Evolutionary conservation across 2,888 invertebrate genomes (phyloP).

Genomic region (Cartodere bifasciata): DNA sequence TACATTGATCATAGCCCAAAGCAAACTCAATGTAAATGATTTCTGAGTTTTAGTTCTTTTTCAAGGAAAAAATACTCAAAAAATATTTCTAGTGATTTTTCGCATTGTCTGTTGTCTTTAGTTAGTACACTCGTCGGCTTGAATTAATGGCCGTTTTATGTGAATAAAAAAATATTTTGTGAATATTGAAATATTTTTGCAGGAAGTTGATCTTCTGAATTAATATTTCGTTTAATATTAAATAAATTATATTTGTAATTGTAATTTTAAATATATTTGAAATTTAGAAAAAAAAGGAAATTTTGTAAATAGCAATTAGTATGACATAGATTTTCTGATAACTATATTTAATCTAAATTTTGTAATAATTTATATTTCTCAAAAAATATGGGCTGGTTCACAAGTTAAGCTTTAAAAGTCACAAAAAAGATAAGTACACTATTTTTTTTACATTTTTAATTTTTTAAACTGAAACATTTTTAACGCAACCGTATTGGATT

Average conservation of each 20-base stretch:
- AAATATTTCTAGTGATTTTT: constrained; percentile 15
- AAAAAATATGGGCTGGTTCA: too few relatives aligned
- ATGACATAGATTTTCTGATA: constrained; percentile 19
- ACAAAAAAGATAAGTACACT: too few relatives aligned
- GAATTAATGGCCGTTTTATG: constrained; percentile 20
- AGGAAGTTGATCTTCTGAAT: constrained; percentile 30
- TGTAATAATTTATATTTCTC: too few relatives aligned
- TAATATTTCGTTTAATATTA: constrained; percentile 23
- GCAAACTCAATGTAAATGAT: too few relatives aligned
- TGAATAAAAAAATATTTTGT: constrained; percentile 21
- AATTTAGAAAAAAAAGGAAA: constrained; percentile 27
- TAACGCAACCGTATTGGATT: too few relatives aligned
- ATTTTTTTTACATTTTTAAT: too few relatives aligned
- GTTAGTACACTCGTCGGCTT: constrained; percentile 29
- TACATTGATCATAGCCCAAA: too few relatives aligned
- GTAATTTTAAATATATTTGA: constrained; percentile 26
- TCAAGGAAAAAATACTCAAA: too few relatives aligned
- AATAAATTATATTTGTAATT: constrained; percentile 25
- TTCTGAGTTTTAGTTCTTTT: too few relatives aligned
- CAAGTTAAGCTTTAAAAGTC: too few relatives aligned
- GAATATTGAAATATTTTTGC: constrained; percentile 25
- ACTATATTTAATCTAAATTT: constrained; percentile 22
- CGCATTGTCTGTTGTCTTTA: constrained; percentile 16
- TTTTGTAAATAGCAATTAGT: constrained; percentile 27
- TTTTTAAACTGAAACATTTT: too few relatives aligned